These are phyloP conservation scores for Phoxinus dragarum DNA, from an alignment of 2,797 vertebrate genomes.

Conservation along the genomic window DNA sequence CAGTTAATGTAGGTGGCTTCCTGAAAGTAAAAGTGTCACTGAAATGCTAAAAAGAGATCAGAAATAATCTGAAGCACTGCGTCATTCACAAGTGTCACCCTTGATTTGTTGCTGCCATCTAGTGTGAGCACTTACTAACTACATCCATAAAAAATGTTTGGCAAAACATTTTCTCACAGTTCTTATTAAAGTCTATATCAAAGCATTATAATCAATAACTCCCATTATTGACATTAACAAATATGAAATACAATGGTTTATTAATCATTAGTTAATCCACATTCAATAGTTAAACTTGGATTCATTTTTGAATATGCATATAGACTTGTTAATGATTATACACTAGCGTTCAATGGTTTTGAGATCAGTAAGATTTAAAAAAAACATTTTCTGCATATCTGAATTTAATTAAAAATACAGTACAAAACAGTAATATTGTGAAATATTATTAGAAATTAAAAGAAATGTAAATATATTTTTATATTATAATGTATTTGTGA, in stretches of 20 bases:
- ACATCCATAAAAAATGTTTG: neutral
- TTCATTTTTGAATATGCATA: neutral
- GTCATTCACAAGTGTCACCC: neutral
- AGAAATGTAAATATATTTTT: neutral
- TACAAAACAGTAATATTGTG: neutral
- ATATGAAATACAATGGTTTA: neutral
- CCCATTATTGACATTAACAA: neutral
- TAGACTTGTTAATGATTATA: neutral
- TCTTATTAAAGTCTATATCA: neutral
- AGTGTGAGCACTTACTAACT: neutral
- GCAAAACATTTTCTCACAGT: neutral
- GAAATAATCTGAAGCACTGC: neutral
- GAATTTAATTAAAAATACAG: neutral
- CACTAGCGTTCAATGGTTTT: neutral
- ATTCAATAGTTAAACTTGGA: neutral
- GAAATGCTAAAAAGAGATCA: neutral
- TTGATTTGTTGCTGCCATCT: conserved; percentile 18
- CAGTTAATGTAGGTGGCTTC: neutral
- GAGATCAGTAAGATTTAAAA: neutral
- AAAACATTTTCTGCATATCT: neutral
- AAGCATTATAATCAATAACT: neutral
- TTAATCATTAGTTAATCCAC: neutral
- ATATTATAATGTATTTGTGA: too few relatives aligned
- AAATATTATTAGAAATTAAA: neutral
- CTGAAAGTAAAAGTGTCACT: neutral